phyloP scores from a whole-genome alignment of 2,797 vertebrate species.

The Danio jaintianensis region DNA sequence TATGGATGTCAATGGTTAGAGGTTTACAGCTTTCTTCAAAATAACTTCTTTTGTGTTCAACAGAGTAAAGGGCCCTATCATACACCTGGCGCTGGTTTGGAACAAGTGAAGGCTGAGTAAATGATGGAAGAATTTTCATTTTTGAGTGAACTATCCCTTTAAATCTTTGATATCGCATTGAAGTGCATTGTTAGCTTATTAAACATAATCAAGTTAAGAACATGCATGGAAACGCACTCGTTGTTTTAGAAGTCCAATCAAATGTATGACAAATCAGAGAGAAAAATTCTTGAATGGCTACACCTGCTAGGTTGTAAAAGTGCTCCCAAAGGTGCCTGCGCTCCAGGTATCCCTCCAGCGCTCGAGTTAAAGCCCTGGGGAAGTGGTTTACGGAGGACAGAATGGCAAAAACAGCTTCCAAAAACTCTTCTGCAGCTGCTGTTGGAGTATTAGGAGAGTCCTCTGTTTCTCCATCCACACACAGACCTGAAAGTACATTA shows the following conservation, averaged over 20 bases:
- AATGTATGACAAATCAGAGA: conserved; percentile 16
- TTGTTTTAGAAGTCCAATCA: conserved; percentile 3
- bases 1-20: no score
- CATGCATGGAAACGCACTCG: no score
- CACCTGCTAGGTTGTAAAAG: conserved; percentile 89
- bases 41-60: no score
- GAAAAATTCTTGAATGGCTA: neutral
- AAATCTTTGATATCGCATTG: no score
- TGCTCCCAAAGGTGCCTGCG: conserved; percentile 84
- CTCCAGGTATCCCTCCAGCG: conserved; percentile 88
- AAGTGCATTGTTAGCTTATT: no score
- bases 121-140: no score
- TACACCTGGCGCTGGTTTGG: no score
- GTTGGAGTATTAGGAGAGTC: conserved; percentile 62
- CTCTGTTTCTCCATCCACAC: conserved; percentile 62
- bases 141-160: no score
- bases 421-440: conserved; percentile 71
- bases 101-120: no score
- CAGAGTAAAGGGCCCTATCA: no score
- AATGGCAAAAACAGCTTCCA: conserved; percentile 83
- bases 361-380: conserved; percentile 84
- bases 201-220: no score
- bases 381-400: conserved; percentile 81
- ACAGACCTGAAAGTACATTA: conserved; percentile 70
- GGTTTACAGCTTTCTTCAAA: no score